These are phyloP conservation scores for Archivesica marissinica DNA, from an alignment of 1,140 invertebrate genomes.

Conservation along the genomic window DNA sequence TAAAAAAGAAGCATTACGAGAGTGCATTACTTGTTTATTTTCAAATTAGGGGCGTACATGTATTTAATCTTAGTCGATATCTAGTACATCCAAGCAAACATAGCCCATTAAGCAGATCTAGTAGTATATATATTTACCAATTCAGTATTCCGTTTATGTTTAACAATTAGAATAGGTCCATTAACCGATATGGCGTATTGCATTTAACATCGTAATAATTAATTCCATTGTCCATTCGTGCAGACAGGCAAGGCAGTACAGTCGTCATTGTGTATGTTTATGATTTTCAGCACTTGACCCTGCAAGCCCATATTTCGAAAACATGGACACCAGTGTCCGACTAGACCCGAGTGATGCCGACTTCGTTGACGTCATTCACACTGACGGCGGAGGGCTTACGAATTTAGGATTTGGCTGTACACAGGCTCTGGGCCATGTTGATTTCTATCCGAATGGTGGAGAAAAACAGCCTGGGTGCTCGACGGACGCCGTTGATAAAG, in stretches of 20 bases:
- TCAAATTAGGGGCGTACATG: too few relatives aligned
- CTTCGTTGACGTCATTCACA: slow-evolving; percentile 98
- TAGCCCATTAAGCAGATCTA: too few relatives aligned
- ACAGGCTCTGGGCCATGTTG: slow-evolving; percentile 95
- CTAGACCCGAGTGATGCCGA: slow-evolving; percentile 89
- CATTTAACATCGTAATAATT: too few relatives aligned
- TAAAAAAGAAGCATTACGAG: too few relatives aligned
- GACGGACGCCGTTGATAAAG: slow-evolving; percentile 63
- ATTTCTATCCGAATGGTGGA: slow-evolving; percentile 89
- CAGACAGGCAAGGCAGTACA: not conserved
- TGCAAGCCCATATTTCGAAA: slow-evolving; percentile 88
- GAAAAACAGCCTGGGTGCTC: slow-evolving; percentile 78
- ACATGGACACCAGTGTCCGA: slow-evolving; percentile 82
- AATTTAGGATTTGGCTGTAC: slow-evolving; percentile 88
- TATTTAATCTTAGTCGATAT: too few relatives aligned
- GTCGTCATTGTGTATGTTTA: not conserved
- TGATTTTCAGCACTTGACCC: slow-evolving; percentile 87
- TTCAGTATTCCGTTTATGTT: too few relatives aligned
- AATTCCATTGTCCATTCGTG: not conserved
- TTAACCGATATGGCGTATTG: too few relatives aligned
- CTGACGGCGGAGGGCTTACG: slow-evolving; percentile 88
- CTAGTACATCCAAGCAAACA: too few relatives aligned
- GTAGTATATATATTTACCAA: too few relatives aligned
- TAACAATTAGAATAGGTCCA: too few relatives aligned
- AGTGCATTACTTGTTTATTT: too few relatives aligned